phyloP scores from a whole-genome alignment of 2,797 vertebrate genomes.

The Mastacembelus armatus region DNA sequence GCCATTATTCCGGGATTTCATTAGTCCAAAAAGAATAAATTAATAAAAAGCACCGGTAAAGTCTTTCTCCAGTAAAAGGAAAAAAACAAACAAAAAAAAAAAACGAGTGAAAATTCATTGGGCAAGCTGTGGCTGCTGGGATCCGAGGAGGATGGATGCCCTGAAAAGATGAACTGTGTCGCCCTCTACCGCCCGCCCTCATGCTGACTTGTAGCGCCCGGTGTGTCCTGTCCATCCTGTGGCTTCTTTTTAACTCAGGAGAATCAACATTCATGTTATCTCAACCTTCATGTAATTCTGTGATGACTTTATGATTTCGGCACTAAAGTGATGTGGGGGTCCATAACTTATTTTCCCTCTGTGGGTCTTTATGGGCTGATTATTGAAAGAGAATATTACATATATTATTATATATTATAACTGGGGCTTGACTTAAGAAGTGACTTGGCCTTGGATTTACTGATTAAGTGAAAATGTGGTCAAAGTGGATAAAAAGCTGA shows the following conservation, averaged over 20 bases:
- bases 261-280: background rate
- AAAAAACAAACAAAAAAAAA: slow-evolving; percentile 1
- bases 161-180: slow-evolving; percentile 71
- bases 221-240: no score
- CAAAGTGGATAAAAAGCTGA: background rate
- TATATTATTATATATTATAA: no score
- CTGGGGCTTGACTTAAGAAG: background rate
- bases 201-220: background rate
- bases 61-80: slow-evolving; percentile 4
- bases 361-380: background rate
- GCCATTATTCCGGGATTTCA: background rate
- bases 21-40: background rate
- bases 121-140: background rate
- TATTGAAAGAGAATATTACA: no score
- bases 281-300: background rate
- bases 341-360: slow-evolving; percentile 2
- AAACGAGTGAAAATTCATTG: background rate
- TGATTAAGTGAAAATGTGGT: background rate
- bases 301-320: background rate
- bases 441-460: slow-evolving; percentile 17
- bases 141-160: background rate
- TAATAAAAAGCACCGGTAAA: background rate
- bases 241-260: background rate
- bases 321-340: background rate
- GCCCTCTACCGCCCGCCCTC: slow-evolving; percentile 70